Evolutionary conservation across 1,140 invertebrate genomes (phyloP).

Genomic region (Zaprionus kolodkinae): DNA sequence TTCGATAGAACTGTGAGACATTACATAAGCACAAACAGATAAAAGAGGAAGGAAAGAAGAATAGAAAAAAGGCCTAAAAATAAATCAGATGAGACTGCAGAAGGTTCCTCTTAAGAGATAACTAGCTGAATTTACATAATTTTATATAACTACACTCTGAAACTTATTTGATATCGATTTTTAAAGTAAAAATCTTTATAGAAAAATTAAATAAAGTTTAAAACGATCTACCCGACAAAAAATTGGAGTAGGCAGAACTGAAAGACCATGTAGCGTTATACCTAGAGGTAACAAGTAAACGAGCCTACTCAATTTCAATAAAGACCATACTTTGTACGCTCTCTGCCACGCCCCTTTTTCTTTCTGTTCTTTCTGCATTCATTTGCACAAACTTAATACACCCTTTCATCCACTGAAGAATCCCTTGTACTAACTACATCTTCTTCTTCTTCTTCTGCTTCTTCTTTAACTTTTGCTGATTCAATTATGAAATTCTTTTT

Average conservation of each 20-base stretch:
- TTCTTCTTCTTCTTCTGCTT: not conserved
- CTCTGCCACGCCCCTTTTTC: not conserved
- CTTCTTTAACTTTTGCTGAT: constrained; percentile 5
- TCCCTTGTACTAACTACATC: not conserved
- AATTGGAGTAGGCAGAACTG: too few species aligned
- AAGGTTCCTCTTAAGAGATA: not conserved
- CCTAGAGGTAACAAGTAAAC: not conserved
- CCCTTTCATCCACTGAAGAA: constrained; percentile 1
- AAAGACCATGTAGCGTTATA: not conserved
- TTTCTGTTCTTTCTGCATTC: not conserved
- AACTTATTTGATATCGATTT: too few species aligned
- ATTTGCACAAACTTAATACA: constrained; percentile 3
- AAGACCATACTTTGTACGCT: not conserved
- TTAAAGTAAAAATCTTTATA: too few species aligned
- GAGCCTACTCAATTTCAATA: not conserved
- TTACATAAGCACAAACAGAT: constrained; percentile 21
- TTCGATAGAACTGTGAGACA: constrained; percentile 8
- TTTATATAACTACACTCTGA: too few species aligned
- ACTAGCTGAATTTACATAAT: not conserved
- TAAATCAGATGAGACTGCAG: not conserved
- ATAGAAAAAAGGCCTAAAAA: not conserved
- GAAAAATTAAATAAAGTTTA: too few species aligned
- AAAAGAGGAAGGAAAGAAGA: not conserved
- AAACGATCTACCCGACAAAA: too few species aligned
- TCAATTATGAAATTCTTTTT: not conserved